Conservation (phyloP, 2,888 invertebrate genomes). For the Sesamia inferens region DNA sequence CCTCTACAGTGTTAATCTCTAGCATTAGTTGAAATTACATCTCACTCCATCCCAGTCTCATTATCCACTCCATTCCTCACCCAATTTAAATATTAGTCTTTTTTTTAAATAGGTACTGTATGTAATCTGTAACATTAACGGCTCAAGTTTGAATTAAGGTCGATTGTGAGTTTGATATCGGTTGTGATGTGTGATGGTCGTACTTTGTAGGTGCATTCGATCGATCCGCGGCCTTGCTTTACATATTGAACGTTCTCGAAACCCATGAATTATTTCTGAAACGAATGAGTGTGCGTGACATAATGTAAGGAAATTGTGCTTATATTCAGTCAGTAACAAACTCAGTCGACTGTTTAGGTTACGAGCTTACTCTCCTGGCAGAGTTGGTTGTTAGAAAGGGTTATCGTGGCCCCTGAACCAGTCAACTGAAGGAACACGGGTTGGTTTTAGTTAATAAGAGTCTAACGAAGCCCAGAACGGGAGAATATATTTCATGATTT, state of each 20-base stretch:
- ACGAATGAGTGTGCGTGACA: neutral
- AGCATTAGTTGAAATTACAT: too few species aligned
- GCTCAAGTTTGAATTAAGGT: slow-evolving; percentile 33
- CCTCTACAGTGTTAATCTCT: too few species aligned
- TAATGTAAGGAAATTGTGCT: neutral
- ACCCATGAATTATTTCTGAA: slow-evolving; percentile 31
- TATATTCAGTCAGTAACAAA: neutral
- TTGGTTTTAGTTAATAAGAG: too few species aligned
- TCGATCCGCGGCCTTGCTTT: slow-evolving; percentile 20
- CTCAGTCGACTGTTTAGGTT: neutral
- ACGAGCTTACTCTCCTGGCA: too few species aligned
- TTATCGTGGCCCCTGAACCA: too few species aligned
- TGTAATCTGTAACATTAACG: neutral
- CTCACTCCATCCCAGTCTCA: too few species aligned
- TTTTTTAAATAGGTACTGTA: slow-evolving; percentile 16
- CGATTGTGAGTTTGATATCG: slow-evolving; percentile 27
- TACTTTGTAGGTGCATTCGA: slow-evolving; percentile 24
- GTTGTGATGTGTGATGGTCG: slow-evolving; percentile 19
- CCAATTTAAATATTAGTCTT: neutral
- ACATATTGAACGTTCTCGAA: slow-evolving; percentile 40
- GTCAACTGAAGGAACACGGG: too few species aligned
- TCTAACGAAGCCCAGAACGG: too few species aligned
- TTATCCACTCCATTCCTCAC: neutral
- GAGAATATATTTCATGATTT: too few species aligned
- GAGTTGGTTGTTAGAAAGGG: too few species aligned